phyloP scores from a whole-genome alignment of 2,888 invertebrate species.

The Eupeodes luniger region DNA sequence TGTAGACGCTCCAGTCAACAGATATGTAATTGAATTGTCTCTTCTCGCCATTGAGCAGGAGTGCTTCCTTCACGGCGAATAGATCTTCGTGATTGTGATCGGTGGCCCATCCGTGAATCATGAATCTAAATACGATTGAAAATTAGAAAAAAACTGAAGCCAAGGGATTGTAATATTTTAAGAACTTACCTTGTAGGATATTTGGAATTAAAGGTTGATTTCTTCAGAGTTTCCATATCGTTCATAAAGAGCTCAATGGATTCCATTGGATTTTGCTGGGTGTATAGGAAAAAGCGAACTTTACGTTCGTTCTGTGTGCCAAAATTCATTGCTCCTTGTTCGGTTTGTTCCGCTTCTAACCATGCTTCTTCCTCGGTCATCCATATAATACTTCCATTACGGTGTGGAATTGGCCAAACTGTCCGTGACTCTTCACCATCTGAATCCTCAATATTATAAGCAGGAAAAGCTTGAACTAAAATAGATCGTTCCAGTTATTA shows the following conservation, averaged over 20 bases:
- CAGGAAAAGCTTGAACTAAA: conserved; percentile 40
- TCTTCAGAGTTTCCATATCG: conserved; percentile 18
- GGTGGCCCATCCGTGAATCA: conserved; percentile 79
- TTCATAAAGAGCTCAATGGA: conserved; percentile 35
- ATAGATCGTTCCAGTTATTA: background rate
- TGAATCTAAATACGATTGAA: conserved; percentile 21
- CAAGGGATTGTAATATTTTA: conserved; percentile 62
- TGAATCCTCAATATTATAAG: conserved; percentile 11
- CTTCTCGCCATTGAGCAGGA: conserved; percentile 84
- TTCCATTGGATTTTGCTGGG: conserved; percentile 32
- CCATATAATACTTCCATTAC: conserved; percentile 51
- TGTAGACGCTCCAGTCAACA: conserved; percentile 86
- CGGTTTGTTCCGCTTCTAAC: conserved; percentile 11
- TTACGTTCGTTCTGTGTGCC: conserved; percentile 1
- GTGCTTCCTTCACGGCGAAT: conserved; percentile 81
- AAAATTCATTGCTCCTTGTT: background rate
- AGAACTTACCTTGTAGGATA: conserved; percentile 83
- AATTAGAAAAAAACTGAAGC: background rate
- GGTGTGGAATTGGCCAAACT: conserved; percentile 66
- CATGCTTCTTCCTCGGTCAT: conserved; percentile 50
- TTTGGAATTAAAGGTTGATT: conserved; percentile 46
- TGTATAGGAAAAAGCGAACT: conserved; percentile 63
- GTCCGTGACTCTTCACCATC: background rate
- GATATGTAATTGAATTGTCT: conserved; percentile 86
- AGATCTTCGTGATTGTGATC: conserved; percentile 49